Conservation (phyloP, 2,888 invertebrate genomes). For the Phyto melanocephala region DNA sequence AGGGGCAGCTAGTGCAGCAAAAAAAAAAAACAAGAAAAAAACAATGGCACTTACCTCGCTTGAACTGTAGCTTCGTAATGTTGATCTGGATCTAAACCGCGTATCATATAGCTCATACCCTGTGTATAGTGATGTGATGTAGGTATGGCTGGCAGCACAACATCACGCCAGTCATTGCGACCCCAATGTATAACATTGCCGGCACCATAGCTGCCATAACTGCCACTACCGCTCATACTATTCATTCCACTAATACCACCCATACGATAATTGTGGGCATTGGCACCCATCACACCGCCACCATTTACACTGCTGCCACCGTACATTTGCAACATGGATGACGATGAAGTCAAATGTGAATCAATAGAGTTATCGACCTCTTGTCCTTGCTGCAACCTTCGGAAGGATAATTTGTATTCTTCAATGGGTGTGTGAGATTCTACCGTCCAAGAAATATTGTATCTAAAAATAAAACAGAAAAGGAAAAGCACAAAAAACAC, state of each 20-base stretch:
- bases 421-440: conserved; percentile 84
- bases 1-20: neutral
- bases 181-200: conserved; percentile 77
- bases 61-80: conserved; percentile 85
- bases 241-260: conserved; percentile 66
- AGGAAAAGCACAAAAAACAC: conserved; percentile 1
- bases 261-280: conserved; percentile 75
- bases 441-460: conserved; percentile 85
- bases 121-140: conserved; percentile 81
- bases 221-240: conserved; percentile 67
- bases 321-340: conserved; percentile 76
- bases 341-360: conserved; percentile 74
- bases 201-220: conserved; percentile 73
- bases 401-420: conserved; percentile 84
- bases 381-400: conserved; percentile 82
- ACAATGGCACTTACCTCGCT: conserved; percentile 79
- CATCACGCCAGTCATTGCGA: conserved; percentile 81
- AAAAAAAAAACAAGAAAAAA: neutral
- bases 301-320: conserved; percentile 64
- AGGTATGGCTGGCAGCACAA: conserved; percentile 81
- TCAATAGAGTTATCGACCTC: conserved; percentile 79
- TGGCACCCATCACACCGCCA: conserved; percentile 65
- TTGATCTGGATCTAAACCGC: conserved; percentile 83
- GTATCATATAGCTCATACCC: conserved; percentile 84
- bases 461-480: conserved; percentile 77